Conservation (phyloP, 2,797 vertebrate species). For the Danio kyathit region DNA sequence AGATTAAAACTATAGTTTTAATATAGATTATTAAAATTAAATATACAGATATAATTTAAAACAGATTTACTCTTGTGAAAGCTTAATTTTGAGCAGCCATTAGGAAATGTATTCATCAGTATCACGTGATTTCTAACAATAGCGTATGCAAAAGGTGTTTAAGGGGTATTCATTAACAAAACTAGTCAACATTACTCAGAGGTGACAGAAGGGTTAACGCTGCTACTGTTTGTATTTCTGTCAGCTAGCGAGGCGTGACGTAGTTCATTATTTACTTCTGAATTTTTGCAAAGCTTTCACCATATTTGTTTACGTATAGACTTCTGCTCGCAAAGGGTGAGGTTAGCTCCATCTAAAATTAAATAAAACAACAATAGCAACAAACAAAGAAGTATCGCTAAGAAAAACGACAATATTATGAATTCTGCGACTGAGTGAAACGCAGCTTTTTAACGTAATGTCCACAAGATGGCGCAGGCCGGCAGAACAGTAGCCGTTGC, state of each 20-base stretch:
- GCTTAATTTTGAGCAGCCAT: no score
- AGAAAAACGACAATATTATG: not conserved
- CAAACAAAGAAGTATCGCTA: not conserved
- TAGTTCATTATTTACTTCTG: conserved; percentile 24
- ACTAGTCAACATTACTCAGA: not conserved
- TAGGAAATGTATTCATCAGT: no score
- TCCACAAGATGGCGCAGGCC: conserved; percentile 10
- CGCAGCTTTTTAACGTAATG: not conserved
- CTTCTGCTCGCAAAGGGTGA: not conserved
- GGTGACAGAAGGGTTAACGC: not conserved
- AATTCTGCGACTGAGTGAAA: not conserved
- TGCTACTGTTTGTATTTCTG: not conserved
- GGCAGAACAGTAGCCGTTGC: not conserved
- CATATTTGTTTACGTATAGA: not conserved
- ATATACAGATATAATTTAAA: no score
- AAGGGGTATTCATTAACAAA: not conserved
- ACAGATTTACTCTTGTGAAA: no score
- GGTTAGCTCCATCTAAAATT: not conserved
- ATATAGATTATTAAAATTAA: no score
- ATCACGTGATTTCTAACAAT: no score
- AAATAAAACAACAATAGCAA: not conserved
- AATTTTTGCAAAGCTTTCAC: not conserved
- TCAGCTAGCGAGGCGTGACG: not conserved
- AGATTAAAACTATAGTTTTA: no score
- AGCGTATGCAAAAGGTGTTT: no score